These are phyloP conservation scores for Tadarida brasiliensis DNA, from an alignment of 2,797 vertebrate genomes.

Conservation along the genomic window DNA sequence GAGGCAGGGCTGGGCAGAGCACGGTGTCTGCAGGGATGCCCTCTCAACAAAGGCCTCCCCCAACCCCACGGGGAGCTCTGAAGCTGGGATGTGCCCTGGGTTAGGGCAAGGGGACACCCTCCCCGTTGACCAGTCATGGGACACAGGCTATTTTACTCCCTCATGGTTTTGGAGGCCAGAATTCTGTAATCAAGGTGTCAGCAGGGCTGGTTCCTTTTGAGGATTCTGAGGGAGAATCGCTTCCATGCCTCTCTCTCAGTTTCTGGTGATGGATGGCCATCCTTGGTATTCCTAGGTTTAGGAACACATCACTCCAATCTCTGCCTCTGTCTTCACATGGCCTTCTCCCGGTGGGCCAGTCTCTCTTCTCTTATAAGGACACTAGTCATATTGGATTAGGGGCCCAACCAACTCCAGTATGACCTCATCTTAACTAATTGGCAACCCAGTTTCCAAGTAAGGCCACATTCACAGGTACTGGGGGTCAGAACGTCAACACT, in stretches of 20 bases:
- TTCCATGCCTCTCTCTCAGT: not conserved
- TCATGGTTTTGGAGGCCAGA: not conserved
- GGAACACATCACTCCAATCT: not conserved
- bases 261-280: too few species aligned
- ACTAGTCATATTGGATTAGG: not conserved
- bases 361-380: not conserved
- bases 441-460: not conserved
- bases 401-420: not conserved
- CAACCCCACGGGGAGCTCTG: not conserved
- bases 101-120: too few species aligned
- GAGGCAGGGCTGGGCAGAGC: not conserved
- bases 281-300: not conserved
- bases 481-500: not conserved
- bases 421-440: not conserved
- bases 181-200: not conserved
- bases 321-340: accelerated
- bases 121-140: not conserved
- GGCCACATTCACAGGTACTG: not conserved
- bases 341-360: not conserved
- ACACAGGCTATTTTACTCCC: not conserved
- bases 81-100: not conserved
- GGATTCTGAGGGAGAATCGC: not conserved
- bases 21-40: accelerated
- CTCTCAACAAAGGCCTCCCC: not conserved
- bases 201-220: not conserved